phyloP scores from a whole-genome alignment of 2,888 invertebrate species.

The Nomada goodeniana region DNA sequence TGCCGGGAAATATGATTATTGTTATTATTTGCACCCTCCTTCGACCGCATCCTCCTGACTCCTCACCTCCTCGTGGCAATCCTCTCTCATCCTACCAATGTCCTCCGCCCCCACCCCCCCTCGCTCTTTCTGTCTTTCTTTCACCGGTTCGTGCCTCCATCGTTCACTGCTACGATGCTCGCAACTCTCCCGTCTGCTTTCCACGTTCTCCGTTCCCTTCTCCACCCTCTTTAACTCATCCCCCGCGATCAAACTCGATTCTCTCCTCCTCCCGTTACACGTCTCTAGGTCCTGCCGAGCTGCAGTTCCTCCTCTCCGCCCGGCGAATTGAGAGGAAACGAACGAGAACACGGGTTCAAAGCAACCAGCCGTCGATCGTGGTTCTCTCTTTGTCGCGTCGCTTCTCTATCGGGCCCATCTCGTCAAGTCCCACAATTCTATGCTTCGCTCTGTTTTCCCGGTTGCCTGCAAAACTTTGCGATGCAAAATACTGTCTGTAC shows the following conservation, averaged over 20 bases:
- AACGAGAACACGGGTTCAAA: conserved; percentile 76
- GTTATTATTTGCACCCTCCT: conserved; percentile 84
- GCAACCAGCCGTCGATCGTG: conserved; percentile 76
- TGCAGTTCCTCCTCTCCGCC: conserved; percentile 29
- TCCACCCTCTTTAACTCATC: conserved; percentile 55
- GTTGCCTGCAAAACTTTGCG: conserved; percentile 78
- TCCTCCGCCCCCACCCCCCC: conserved; percentile 15
- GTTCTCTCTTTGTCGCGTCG: conserved; percentile 55
- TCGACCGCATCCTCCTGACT: conserved; percentile 77
- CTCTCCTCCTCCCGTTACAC: conserved; percentile 22
- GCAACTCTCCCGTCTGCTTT: conserved; percentile 48
- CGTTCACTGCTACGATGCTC: conserved; percentile 56
- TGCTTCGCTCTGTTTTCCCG: conserved; percentile 18
- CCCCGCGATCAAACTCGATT: conserved; percentile 45
- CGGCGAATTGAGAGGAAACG: conserved; percentile 80
- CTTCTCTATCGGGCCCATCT: conserved; percentile 26
- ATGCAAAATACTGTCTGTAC: conserved; percentile 74
- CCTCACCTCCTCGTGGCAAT: conserved; percentile 73
- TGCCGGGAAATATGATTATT: conserved; percentile 84
- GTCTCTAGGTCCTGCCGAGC: conserved; percentile 21
- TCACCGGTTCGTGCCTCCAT: conserved; percentile 50
- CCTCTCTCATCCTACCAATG: conserved; percentile 63
- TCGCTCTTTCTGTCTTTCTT: conserved; percentile 46
- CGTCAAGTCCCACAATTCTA: conserved; percentile 22
- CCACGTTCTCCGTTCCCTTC: conserved; percentile 39